Base-by-base conservation (phyloP, 2,113 vertebrate genomes). In the Polypterus senegalus region DNA sequence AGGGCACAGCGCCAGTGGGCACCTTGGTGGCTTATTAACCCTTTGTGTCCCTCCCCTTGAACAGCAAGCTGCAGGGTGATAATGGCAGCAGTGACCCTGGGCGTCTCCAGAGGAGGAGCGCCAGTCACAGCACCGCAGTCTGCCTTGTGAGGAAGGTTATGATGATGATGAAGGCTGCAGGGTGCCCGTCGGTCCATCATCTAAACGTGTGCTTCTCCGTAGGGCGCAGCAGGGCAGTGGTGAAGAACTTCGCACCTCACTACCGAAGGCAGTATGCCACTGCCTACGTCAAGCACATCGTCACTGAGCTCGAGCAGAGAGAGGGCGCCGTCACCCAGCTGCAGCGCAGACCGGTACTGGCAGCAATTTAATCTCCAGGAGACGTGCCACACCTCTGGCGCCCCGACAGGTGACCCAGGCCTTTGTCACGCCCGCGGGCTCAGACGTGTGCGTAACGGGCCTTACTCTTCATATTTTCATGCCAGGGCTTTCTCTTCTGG, bases 231-330 rank as follows among this genome's bases (percentile, higher is more conserved):
- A 71, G 62, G 0, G 4, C 61, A 4, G 10, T 74, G n/a, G 4
- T 76, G 59, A 62, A 56, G 55, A 48, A 45, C 46, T 78, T 78
- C n/a, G 11, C 73, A 57, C 73, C 79, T 1, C 46, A 56, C n/a
- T 79, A 75, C 66, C 71, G 61, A 0, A 6, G 5, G 4, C 79
- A 77, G 64, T 71, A 78, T 47, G 72, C 70, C 0, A 58, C 63
- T 0, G 61, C 71, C 0, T 11, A 74, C 9, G 69, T 79, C 64
- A 9, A 4, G 48, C 60, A 65, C 4, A 44, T 77, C 47, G 64
- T 68, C 4, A 9, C 1, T 0, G 76, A 81, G 51, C 59, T 71
- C 51, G 63, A 5, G 1, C 68, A 72, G 7, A 68, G 9, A 4
- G 71, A 72, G 5, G 55, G 52, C 0, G 46, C 56, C 0, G 6